Base-by-base conservation (phyloP, 2,888 invertebrate genomes). In the Trachelus stipa region DNA sequence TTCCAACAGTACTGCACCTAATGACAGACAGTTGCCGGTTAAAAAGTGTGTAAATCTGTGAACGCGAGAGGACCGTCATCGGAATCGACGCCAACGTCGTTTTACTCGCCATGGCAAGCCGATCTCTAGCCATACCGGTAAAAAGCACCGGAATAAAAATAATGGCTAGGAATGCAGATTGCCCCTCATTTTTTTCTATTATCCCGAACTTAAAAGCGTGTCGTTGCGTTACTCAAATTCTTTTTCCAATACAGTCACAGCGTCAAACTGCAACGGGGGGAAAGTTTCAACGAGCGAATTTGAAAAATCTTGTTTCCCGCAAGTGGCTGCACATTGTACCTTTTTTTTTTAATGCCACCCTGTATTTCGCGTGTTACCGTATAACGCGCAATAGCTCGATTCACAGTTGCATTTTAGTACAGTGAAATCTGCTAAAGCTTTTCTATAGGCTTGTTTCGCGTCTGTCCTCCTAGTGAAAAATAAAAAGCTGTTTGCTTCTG, bases 1-100 rank as follows among this genome's bases (percentile, higher is more conserved):
- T 76, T 76, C 81, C 79, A 79, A 77, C 73, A 76, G 31, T 86
- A 88, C 88, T 87, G 87, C 88, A 88, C 89, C 90, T 91, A 91
- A 91, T 91, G 90, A 91, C 90, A 90, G 91, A 90, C 91, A 90
- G 91, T 90, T 90, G 88, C 88, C 85, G 84, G 82, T 79, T 71
- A 71, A 71, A 71, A 71, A 71, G 31, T 34, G 33, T 71, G 71
- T 71, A 71, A 71, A 71, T 71, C 71, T 31, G 71, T 23, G 71
- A n/a, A n/a, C 31, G 71, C 31, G 31, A 34, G 71, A 31, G 71
- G 12, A 31, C 31, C 33, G 31, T 31, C 33, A 34, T 71, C 71
- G 31, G 31, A 34, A 31, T 34, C 31, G 12, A 34, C 71, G 71
- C 31, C 12, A n/a, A 6, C 31, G 71, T 11, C 31, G 31, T 31